Percentiles rank a stretch among this genome's conserved stretches.
phyloP scores from a whole-genome alignment of 2,888 invertebrate species.

The Sinodicranocentrus sp. region DNA sequence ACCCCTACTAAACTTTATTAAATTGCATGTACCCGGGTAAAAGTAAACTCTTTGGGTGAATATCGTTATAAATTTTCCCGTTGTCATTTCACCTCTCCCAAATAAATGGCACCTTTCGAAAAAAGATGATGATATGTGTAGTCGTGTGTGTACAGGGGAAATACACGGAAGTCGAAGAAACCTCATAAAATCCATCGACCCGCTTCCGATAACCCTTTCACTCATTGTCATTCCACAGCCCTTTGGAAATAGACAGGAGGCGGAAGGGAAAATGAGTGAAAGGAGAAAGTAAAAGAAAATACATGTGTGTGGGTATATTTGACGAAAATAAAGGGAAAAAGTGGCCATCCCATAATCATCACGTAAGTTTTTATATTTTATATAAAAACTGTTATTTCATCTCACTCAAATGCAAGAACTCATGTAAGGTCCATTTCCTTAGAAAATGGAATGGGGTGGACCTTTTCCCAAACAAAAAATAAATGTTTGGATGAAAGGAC shows the following conservation, averaged over 20 bases:
- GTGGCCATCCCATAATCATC: constrained; percentile 42
- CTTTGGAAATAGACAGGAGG: constrained; percentile 34
- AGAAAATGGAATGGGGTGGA: constrained; percentile 16
- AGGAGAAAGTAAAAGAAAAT: constrained; percentile 25
- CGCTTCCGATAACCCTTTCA: constrained; percentile 45
- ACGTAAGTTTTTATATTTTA: not conserved
- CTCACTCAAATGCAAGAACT: constrained; percentile 13
- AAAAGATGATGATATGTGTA: constrained; percentile 21
- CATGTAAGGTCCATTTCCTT: constrained; percentile 45
- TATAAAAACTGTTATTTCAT: constrained; percentile 38
- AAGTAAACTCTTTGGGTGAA: not conserved
- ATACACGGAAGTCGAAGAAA: constrained; percentile 30
- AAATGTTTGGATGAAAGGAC: constrained; percentile 33
- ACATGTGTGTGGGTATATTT: not conserved
- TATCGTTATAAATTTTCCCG: not conserved
- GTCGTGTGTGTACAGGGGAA: not conserved
- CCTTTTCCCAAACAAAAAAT: constrained; percentile 27
- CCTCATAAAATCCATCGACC: constrained; percentile 55
- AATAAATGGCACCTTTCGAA: not conserved
- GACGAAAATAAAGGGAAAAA: constrained; percentile 1
- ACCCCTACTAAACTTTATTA: not conserved
- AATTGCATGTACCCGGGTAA: not conserved
- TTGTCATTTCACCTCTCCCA: not conserved
- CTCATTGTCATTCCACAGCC: constrained; percentile 56
- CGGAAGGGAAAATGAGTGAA: constrained; percentile 21